Percentiles rank a stretch among this genome's conserved stretches.
Conservation (phyloP, 2,888 invertebrate genomes). For the Rhynchonema sp. region DNA sequence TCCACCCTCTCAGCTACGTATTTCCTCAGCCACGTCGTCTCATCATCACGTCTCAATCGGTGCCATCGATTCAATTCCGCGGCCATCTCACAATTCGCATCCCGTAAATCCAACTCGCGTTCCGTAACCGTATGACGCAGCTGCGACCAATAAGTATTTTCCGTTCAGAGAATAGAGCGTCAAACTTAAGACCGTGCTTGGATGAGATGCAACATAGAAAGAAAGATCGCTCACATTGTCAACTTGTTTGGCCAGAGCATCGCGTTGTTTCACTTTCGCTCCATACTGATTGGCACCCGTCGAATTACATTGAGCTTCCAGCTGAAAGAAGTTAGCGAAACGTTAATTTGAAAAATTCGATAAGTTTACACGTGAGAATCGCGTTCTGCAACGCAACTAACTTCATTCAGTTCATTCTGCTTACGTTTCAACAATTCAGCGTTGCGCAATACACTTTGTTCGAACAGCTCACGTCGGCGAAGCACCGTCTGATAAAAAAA, state of each 20-base stretch:
- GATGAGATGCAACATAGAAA: background rate
- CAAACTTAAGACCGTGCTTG: background rate
- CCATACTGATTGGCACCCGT: no score
- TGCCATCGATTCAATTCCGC: background rate
- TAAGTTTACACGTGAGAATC: no score
- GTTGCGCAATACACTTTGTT: conserved; percentile 39
- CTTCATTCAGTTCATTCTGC: background rate
- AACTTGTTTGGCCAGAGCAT: background rate
- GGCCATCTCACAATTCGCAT: background rate
- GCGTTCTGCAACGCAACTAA: no score
- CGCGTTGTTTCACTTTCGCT: background rate
- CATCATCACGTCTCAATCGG: no score
- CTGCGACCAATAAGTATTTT: background rate
- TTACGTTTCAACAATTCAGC: background rate
- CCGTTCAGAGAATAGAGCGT: background rate
- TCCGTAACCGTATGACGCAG: background rate
- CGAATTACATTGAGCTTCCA: no score
- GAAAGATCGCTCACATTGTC: background rate
- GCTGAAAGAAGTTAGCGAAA: no score
- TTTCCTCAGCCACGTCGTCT: no score
- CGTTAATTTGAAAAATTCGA: no score
- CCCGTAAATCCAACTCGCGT: background rate
- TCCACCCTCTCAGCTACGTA: no score
- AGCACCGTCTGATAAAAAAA: background rate
- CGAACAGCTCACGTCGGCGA: background rate